Percentiles rank a stretch among this genome's conserved stretches.
Evolutionary conservation across 2,113 vertebrate genomes (phyloP).

Genomic region (Saguinus imperator): DNA sequence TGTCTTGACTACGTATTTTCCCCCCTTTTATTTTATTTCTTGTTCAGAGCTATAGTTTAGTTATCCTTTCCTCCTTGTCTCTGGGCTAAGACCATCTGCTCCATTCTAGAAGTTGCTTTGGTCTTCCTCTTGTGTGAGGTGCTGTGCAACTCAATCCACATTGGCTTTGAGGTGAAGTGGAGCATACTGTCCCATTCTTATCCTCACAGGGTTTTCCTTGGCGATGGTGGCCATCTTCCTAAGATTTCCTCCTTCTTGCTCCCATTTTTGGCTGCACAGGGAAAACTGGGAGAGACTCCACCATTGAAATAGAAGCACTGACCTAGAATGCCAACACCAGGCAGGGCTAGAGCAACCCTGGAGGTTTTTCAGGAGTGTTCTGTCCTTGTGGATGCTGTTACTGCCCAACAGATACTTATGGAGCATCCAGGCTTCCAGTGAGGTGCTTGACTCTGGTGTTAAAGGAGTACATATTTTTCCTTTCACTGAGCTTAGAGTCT

Average conservation of each 20-base stretch:
- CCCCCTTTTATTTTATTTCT: not conserved
- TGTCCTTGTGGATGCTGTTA: not conserved
- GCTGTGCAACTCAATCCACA: not conserved
- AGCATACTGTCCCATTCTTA: no score
- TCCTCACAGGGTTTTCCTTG: not conserved
- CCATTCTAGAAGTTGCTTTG: not conserved
- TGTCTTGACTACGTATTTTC: not conserved
- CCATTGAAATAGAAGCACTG: not conserved
- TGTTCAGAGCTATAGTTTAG: not conserved
- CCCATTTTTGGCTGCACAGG: not conserved
- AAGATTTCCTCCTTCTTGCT: not conserved
- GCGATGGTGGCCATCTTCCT: not conserved
- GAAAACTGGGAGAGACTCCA: not conserved
- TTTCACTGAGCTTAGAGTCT: not conserved
- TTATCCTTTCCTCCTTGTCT: not conserved
- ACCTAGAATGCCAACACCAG: not conserved
- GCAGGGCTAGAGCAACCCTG: not conserved
- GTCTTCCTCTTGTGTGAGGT: not conserved
- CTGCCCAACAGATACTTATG: not conserved
- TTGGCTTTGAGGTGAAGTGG: not conserved
- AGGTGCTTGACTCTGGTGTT: not conserved
- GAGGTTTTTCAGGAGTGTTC: not conserved
- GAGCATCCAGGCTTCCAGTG: not conserved
- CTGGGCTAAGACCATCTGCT: not conserved
- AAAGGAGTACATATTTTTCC: not conserved